Conservation (phyloP, 2,113 vertebrate species). For the Rhodinocichla rosea region DNA sequence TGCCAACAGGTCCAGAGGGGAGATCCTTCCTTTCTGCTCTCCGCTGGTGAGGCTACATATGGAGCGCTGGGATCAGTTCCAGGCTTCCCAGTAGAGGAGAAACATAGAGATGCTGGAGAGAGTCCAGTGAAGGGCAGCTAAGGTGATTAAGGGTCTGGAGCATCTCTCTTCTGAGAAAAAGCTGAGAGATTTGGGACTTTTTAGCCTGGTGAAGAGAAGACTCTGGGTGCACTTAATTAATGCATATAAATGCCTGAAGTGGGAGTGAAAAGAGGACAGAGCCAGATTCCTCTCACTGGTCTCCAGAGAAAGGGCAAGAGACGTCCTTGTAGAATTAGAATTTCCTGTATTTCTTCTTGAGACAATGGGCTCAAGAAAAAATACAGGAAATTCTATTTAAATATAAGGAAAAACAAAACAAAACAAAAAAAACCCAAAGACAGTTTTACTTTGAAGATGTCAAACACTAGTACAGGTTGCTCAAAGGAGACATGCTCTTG, state of each 20-base stretch:
- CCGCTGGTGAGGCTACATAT: neutral
- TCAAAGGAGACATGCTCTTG: neutral
- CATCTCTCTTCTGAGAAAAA: neutral
- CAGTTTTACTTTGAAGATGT: neutral
- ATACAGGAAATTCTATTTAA: neutral
- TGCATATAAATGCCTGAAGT: neutral
- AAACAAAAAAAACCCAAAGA: neutral
- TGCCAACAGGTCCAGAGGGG: neutral
- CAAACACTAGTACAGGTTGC: neutral
- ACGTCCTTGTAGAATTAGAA: no score
- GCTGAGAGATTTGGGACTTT: neutral
- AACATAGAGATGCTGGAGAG: neutral
- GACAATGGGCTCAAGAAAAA: neutral
- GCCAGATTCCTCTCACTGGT: neutral
- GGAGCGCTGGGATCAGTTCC: neutral
- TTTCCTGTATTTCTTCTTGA: no score
- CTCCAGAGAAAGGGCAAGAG: neutral
- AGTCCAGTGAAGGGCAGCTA: neutral
- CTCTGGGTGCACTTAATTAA: neutral
- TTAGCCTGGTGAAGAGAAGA: neutral
- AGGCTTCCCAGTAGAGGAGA: neutral
- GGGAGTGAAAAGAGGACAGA: neutral
- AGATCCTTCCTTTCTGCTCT: neutral
- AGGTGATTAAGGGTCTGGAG: neutral
- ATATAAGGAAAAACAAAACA: neutral